Conservation (phyloP, 64 coral and sea anemone genomes). For the Dendrophyllia cribrosa region DNA sequence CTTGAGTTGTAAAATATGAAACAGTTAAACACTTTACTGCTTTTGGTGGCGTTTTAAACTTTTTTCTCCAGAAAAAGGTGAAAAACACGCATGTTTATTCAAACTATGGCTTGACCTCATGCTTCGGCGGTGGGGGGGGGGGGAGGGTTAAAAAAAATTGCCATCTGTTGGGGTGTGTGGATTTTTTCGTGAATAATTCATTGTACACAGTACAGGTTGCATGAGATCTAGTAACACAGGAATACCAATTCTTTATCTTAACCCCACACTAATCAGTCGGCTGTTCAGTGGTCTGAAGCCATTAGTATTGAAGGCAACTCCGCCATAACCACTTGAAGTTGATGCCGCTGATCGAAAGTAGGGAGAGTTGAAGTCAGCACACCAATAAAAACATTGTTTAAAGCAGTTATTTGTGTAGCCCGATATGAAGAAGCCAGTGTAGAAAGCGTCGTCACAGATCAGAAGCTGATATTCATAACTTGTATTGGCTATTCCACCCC, state of each 20-base stretch:
- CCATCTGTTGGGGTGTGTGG: no score
- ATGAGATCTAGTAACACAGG: no score
- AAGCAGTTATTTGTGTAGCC: constrained; percentile 7
- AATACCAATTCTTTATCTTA: neutral
- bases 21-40: no score
- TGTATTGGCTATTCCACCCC: constrained; percentile 2
- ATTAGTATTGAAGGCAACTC: constrained; percentile 51
- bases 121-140: no score
- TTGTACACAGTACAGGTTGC: no score
- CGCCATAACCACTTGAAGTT: neutral
- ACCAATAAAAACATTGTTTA: constrained; percentile 16
- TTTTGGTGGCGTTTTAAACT: no score
- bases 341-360: constrained; percentile 55
- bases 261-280: constrained; percentile 37
- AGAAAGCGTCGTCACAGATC: constrained; percentile 11
- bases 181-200: no score
- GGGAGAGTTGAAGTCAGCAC: neutral
- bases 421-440: constrained; percentile 31
- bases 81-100: no score
- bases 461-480: constrained; percentile 48
- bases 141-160: no score
- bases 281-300: neutral
- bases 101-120: no score
- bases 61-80: no score
- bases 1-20: no score